These are phyloP conservation scores for Monarcha castaneiventris DNA, from an alignment of 2,113 vertebrate species.

Conservation along the genomic window DNA sequence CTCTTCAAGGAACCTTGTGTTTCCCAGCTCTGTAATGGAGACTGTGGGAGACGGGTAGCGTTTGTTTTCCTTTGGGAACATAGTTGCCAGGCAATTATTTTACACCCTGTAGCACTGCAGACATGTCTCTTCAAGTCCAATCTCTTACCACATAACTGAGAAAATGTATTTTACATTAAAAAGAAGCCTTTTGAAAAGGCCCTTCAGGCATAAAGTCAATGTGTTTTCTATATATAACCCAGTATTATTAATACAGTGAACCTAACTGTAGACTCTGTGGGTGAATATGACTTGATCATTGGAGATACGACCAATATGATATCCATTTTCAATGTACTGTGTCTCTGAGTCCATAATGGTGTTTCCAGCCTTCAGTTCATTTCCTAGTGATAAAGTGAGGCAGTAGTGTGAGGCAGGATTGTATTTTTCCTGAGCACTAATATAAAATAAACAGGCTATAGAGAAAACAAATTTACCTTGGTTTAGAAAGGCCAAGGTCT, in stretches of 20 bases:
- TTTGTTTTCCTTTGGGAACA: constrained; percentile 54
- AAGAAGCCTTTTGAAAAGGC: constrained; percentile 47
- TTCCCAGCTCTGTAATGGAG: neutral
- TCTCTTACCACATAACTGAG: constrained; percentile 29
- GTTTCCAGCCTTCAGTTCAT: neutral
- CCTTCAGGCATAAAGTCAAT: constrained; percentile 35
- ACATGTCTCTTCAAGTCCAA: constrained; percentile 48
- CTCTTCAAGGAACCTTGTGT: neutral
- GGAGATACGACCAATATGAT: constrained; percentile 6
- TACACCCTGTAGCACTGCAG: constrained; percentile 60
- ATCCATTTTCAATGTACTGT: neutral
- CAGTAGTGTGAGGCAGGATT: neutral
- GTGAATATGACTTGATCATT: constrained; percentile 36
- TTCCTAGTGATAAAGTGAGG: constrained; percentile 20
- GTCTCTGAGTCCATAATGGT: neutral
- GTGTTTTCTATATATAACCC: constrained; percentile 27
- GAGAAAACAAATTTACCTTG: constrained; percentile 17
- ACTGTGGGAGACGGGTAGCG: neutral
- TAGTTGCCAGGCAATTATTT: constrained; percentile 69
- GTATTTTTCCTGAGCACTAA: neutral
- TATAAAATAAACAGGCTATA: constrained; percentile 28
- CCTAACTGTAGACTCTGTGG: constrained; percentile 33
- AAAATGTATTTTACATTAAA: constrained; percentile 67
- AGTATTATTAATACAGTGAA: constrained; percentile 39
- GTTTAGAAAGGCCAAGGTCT: constrained; percentile 6